phyloP scores from a whole-genome alignment of 1,140 invertebrate genomes.

The Mactra quadrangularis region DNA sequence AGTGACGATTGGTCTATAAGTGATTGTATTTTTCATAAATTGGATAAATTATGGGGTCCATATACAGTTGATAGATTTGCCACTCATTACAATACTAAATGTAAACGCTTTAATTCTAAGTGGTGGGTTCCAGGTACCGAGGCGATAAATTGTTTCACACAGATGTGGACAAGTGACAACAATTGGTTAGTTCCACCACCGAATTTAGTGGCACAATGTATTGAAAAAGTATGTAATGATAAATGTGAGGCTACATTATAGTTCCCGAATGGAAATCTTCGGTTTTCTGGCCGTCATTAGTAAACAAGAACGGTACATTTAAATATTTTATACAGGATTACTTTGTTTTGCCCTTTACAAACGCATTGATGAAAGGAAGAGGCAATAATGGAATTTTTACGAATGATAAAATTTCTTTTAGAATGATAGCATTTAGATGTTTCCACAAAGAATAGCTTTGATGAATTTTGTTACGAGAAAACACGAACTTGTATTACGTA shows the following conservation, averaged over 20 bases:
- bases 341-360: not conserved
- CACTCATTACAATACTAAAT: slow-evolving; percentile 53
- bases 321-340: slow-evolving; percentile 4
- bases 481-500: no score
- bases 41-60: slow-evolving; percentile 48
- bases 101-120: slow-evolving; percentile 46
- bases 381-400: slow-evolving; percentile 43
- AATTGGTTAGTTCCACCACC: slow-evolving; percentile 66
- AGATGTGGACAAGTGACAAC: slow-evolving; percentile 38
- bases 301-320: not conserved
- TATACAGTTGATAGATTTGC: slow-evolving; percentile 58
- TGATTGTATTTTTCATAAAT: slow-evolving; percentile 27
- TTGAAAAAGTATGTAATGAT: not conserved
- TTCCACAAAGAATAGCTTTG: no score
- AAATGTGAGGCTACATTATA: not conserved
- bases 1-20: slow-evolving; percentile 58
- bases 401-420: slow-evolving; percentile 9
- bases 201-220: slow-evolving; percentile 10
- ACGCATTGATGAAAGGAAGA: not conserved
- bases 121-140: slow-evolving; percentile 55
- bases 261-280: not conserved
- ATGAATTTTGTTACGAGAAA: no score
- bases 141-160: slow-evolving; percentile 38
- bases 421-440: slow-evolving; percentile 43
- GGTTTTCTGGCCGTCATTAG: slow-evolving; percentile 5